Evolutionary conservation across 2,797 vertebrate species (phyloP).

Genomic region (Chaetophractus vellerosus): DNA sequence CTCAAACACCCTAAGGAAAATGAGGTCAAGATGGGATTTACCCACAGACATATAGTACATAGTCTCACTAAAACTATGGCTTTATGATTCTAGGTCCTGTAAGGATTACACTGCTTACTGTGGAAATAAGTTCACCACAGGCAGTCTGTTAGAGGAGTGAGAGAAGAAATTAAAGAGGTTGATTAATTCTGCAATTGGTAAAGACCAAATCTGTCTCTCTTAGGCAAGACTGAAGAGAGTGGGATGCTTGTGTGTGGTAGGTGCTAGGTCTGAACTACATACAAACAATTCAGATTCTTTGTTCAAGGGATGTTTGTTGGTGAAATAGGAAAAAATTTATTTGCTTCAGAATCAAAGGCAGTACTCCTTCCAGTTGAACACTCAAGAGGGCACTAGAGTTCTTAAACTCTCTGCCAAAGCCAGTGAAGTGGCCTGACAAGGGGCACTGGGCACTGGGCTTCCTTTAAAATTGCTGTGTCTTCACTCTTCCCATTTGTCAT

Average conservation of each 20-base stretch:
- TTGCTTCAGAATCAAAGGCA: neutral
- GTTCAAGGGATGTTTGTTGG: neutral
- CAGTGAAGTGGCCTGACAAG: too few species aligned
- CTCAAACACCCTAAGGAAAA: neutral
- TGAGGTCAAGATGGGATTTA: neutral
- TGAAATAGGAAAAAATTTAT: neutral
- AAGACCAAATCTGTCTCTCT: neutral
- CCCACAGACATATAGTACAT: neutral
- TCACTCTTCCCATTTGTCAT: neutral
- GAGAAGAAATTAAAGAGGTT: neutral
- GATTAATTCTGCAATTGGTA: slow-evolving; percentile 6
- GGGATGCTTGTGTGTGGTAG: neutral
- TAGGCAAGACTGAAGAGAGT: neutral
- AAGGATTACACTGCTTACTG: neutral
- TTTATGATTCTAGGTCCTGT: neutral
- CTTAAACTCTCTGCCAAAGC: neutral
- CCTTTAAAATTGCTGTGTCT: neutral
- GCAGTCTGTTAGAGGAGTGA: neutral
- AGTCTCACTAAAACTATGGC: neutral
- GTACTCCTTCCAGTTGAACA: neutral
- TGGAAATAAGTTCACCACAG: neutral
- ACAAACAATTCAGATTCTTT: neutral
- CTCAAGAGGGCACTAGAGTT: neutral
- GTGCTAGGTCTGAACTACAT: neutral
- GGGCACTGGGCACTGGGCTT: neutral